Percentiles rank a stretch among this genome's conserved stretches.
Conservation (phyloP, 2,888 invertebrate genomes). For the Dynastes grantii region DNA sequence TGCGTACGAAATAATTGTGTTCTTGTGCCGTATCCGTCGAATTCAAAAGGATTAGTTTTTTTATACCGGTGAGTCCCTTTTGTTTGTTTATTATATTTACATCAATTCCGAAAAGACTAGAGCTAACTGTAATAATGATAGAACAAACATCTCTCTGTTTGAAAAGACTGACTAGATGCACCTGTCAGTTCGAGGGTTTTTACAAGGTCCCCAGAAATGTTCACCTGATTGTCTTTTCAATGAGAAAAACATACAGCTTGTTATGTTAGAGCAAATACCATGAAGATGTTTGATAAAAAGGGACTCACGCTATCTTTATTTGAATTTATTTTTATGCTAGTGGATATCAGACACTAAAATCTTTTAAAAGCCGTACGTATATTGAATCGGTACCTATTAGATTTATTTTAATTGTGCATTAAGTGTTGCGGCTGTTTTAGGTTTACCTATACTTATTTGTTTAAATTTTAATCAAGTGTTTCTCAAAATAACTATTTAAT, state of each 20-base stretch:
- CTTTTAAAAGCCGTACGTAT: constrained; percentile 45
- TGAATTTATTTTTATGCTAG: constrained; percentile 39
- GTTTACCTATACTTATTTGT: constrained; percentile 29
- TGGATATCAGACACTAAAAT: constrained; percentile 46
- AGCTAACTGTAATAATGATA: constrained; percentile 61
- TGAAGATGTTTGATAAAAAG: constrained; percentile 51
- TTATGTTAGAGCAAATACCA: constrained; percentile 41
- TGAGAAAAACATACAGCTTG: constrained; percentile 37
- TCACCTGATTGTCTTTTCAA: constrained; percentile 39
- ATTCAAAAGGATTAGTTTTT: constrained; percentile 49
- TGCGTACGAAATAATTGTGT: constrained; percentile 44
- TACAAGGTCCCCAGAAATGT: constrained; percentile 30
- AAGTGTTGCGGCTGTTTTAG: constrained; percentile 41
- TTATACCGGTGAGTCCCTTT: constrained; percentile 61
- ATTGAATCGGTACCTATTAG: constrained; percentile 12
- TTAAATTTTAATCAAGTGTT: constrained; percentile 33
- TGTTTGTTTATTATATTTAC: constrained; percentile 59
- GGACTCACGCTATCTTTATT: constrained; percentile 55
- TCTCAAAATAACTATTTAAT: constrained; percentile 35
- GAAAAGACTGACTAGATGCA: constrained; percentile 53
- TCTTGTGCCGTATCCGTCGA: constrained; percentile 47
- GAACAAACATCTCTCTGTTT: constrained; percentile 57
- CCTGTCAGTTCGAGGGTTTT: constrained; percentile 54
- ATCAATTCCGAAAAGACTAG: constrained; percentile 57
- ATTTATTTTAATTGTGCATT: constrained; percentile 32